phyloP scores from a whole-genome alignment of 2,888 invertebrate genomes.

The Sinohyriopsis cumingii region DNA sequence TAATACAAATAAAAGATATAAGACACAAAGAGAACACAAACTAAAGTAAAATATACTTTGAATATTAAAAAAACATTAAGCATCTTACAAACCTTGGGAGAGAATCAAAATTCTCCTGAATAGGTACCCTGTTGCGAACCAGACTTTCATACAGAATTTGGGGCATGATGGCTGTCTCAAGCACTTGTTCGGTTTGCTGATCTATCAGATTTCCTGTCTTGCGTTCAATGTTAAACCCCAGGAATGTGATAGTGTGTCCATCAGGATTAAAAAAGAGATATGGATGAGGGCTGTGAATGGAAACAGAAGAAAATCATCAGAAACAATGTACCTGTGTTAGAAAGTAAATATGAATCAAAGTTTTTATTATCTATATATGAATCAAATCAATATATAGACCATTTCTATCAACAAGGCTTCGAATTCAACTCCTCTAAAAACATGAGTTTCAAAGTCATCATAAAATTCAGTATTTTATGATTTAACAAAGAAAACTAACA shows the following conservation, averaged over 20 bases:
- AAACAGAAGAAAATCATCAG: not conserved
- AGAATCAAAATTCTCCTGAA: slow-evolving; percentile 62
- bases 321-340: not conserved
- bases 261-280: slow-evolving; percentile 69
- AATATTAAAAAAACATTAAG: not conserved
- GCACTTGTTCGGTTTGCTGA: slow-evolving; percentile 46
- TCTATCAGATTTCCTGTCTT: slow-evolving; percentile 58
- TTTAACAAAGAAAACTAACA: too few species aligned
- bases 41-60: too few species aligned
- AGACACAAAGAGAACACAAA: too few species aligned
- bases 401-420: not conserved
- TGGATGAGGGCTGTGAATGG: slow-evolving; percentile 63
- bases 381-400: too few species aligned
- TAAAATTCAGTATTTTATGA: too few species aligned
- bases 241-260: slow-evolving; percentile 61
- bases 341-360: not conserved
- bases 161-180: slow-evolving; percentile 53
- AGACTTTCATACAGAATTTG: slow-evolving; percentile 51
- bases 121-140: slow-evolving; percentile 51
- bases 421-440: not conserved
- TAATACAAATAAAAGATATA: too few species aligned
- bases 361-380: not conserved
- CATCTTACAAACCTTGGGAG: slow-evolving; percentile 53
- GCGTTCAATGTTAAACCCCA: slow-evolving; percentile 64
- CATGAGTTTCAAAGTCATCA: too few species aligned